A percentile compares a stretch with the other conserved stretches of the same genome.
Conservation (phyloP, 2,888 invertebrate species). For the Sabatieria punctata region DNA sequence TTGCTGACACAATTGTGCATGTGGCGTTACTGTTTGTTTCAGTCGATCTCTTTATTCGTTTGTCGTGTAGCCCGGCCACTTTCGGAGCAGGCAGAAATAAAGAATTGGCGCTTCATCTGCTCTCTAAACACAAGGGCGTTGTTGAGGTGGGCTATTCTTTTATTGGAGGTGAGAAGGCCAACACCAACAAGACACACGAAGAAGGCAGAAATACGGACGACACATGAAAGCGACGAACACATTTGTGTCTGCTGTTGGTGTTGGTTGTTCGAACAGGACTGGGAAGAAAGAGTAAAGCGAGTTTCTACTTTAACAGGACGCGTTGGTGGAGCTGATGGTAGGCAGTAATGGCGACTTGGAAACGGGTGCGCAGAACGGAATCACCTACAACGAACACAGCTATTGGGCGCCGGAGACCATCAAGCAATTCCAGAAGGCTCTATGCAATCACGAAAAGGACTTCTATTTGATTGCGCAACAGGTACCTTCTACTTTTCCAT, state of each 20-base stretch:
- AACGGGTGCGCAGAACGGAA: neutral
- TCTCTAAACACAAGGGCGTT: conserved; percentile 70
- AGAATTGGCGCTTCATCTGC: conserved; percentile 73
- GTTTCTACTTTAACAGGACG: too few relatives aligned
- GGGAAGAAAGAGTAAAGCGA: too few relatives aligned
- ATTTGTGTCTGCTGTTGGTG: too few relatives aligned
- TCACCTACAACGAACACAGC: neutral
- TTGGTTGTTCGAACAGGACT: too few relatives aligned
- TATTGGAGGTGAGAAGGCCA: too few relatives aligned
- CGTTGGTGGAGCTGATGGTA: too few relatives aligned
- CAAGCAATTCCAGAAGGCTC: conserved; percentile 53
- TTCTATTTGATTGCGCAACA: conserved; percentile 72
- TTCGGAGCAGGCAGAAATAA: conserved; percentile 82
- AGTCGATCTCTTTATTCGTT: too few relatives aligned
- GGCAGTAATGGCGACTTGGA: neutral
- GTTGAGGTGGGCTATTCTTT: conserved; percentile 62
- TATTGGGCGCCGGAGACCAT: neutral
- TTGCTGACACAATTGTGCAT: too few relatives aligned
- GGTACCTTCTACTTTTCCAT: conserved; percentile 47
- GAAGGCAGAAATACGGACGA: too few relatives aligned
- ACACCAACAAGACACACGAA: too few relatives aligned
- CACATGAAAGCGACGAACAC: too few relatives aligned
- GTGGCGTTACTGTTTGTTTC: too few relatives aligned
- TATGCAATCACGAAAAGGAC: conserved; percentile 81
- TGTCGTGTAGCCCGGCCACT: conserved; percentile 79